These are phyloP conservation scores for Numenius arquata DNA, from an alignment of 2,113 vertebrate species.

Conservation along the genomic window DNA sequence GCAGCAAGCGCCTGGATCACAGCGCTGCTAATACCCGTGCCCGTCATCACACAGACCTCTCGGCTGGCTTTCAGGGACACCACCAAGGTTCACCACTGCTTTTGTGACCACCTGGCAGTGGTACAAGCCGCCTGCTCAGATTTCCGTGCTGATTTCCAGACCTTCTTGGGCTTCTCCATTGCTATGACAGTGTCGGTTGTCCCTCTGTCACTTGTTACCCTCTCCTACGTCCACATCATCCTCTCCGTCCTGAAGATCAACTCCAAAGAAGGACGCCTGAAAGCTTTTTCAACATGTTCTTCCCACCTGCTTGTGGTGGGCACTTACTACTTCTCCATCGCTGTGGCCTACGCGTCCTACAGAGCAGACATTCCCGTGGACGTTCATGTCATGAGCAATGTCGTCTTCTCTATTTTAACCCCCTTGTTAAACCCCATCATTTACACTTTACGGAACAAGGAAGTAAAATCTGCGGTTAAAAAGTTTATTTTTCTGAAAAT, in stretches of 20 bases:
- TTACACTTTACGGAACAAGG: conserved; percentile 31
- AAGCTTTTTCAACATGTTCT: conserved; percentile 31
- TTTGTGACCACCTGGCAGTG: conserved; percentile 30
- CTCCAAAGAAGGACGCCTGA: not conserved
- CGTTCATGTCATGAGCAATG: conserved; percentile 15
- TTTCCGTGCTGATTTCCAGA: not conserved
- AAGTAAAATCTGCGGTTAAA: conserved; percentile 36
- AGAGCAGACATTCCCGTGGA: not conserved
- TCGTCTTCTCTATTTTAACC: not conserved
- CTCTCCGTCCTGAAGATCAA: not conserved
- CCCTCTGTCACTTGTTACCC: not conserved
- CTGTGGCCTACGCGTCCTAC: not conserved
- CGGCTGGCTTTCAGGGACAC: not conserved
- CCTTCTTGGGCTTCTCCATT: conserved; percentile 1
- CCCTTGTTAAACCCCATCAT: conserved; percentile 32
- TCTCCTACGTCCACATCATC: not conserved
- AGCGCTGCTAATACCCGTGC: not conserved
- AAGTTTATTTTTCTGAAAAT: not conserved
- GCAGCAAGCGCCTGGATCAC: not conserved
- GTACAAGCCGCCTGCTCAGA: not conserved
- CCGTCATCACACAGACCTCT: not conserved
- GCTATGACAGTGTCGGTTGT: not conserved
- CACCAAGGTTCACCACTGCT: not conserved
- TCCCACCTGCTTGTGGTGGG: conserved; percentile 44
- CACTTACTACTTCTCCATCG: conserved; percentile 19